These are phyloP conservation scores for Tribolium freemani DNA, from an alignment of 2,888 invertebrate genomes.

Conservation along the genomic window DNA sequence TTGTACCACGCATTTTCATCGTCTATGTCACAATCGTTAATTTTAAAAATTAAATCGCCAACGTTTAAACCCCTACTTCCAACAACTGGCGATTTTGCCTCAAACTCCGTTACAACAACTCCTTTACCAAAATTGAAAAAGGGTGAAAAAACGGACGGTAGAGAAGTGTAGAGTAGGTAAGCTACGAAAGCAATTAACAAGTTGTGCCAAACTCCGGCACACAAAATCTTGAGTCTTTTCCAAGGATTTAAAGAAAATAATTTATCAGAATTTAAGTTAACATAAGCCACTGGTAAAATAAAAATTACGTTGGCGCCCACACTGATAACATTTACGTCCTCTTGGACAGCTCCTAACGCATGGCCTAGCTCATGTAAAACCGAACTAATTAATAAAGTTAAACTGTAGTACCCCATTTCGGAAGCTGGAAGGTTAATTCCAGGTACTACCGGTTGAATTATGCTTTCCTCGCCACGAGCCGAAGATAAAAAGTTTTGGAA, in stretches of 20 bases:
- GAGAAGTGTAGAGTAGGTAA: conserved; percentile 76
- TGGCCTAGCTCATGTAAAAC: conserved; percentile 94
- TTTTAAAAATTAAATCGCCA: conserved; percentile 81
- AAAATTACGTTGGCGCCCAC: conserved; percentile 88
- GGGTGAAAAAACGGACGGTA: conserved; percentile 78
- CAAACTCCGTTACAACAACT: conserved; percentile 80
- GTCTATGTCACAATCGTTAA: conserved; percentile 85
- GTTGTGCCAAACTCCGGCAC: conserved; percentile 98
- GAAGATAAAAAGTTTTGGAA: conserved; percentile 60
- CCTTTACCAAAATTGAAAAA: conserved; percentile 74
- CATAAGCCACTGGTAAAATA: conserved; percentile 92
- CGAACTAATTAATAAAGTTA: conserved; percentile 85
- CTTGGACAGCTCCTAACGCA: conserved; percentile 92
- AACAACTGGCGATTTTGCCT: conserved; percentile 81
- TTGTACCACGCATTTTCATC: conserved; percentile 78
- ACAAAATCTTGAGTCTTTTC: conserved; percentile 83
- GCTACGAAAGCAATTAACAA: conserved; percentile 82
- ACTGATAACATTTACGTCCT: conserved; percentile 90
- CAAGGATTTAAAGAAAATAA: conserved; percentile 78
- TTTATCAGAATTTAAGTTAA: conserved; percentile 86
- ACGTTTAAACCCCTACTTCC: conserved; percentile 77
- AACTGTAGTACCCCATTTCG: conserved; percentile 89
- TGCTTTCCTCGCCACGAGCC: conserved; percentile 57
- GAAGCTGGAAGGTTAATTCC: conserved; percentile 93
- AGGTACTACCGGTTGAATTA: conserved; percentile 81